Evolutionary conservation across 2,113 vertebrate genomes (phyloP).

Genomic region (Acanthochromis polyacanthus): DNA sequence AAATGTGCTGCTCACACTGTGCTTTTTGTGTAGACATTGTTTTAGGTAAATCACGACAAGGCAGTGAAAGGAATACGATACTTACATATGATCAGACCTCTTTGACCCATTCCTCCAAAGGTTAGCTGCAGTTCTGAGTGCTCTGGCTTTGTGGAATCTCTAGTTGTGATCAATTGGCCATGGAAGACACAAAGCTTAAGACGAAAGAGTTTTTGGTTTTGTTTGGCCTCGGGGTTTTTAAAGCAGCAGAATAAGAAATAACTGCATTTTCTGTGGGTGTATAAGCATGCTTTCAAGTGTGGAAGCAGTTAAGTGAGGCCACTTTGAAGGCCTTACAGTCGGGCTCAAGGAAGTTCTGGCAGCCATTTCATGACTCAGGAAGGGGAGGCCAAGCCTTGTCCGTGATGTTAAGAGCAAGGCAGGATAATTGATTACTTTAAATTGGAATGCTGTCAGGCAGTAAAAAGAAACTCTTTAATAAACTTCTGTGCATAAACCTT

Average conservation of each 20-base stretch:
- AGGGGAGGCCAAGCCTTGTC: neutral
- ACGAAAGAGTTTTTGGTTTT: no score
- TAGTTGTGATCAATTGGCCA: no score
- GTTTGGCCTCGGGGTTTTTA: neutral
- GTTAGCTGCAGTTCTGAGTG: neutral
- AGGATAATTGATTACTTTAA: constrained; percentile 12
- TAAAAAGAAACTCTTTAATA: constrained; percentile 1
- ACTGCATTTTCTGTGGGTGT: no score
- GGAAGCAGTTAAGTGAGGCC: no score
- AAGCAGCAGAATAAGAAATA: no score
- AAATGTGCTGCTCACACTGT: no score
- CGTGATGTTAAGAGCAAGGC: neutral
- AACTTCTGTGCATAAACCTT: neutral
- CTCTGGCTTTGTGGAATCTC: neutral
- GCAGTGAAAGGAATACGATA: neutral
- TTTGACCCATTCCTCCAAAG: neutral
- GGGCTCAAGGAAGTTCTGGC: no score
- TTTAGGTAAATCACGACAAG: no score
- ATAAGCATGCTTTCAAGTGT: no score
- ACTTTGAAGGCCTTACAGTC: neutral
- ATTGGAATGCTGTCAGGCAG: neutral
- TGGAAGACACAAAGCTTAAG: no score
- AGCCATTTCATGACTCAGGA: neutral
- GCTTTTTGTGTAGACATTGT: no score
- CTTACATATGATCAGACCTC: neutral